Percentiles rank a stretch among this genome's conserved stretches.
Evolutionary conservation across 2,113 vertebrate species (phyloP).

Genomic region (Archilochus colubris): DNA sequence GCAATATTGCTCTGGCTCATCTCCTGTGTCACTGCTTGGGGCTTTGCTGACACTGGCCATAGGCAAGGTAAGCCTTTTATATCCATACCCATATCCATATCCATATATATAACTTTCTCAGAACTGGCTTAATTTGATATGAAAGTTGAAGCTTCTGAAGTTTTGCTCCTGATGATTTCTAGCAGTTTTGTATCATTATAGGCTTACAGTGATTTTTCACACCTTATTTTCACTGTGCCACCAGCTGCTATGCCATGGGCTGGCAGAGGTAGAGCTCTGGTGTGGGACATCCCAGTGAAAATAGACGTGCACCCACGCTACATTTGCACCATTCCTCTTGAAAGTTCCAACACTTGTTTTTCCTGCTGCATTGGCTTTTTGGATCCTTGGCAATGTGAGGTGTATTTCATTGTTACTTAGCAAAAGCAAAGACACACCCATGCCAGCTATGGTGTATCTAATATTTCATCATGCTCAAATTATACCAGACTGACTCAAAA

Average conservation of each 20-base stretch:
- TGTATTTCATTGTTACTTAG: neutral
- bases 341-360: neutral
- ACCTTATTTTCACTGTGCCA: accelerated
- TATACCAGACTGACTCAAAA: neutral
- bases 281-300: neutral
- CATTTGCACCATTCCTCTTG: neutral
- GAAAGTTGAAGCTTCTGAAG: neutral
- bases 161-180: neutral
- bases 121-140: neutral
- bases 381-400: neutral
- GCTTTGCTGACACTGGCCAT: accelerated
- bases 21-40: accelerated
- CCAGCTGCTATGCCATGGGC: accelerated
- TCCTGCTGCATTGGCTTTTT: accelerated
- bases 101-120: neutral
- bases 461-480: neutral
- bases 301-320: neutral
- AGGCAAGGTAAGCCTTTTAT: accelerated
- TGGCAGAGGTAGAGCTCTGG: neutral
- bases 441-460: neutral
- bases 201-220: neutral
- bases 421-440: neutral
- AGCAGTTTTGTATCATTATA: neutral
- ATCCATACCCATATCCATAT: too few species aligned
- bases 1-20: neutral